These are phyloP conservation scores for Sarcophilus harrisii DNA, from an alignment of 2,797 vertebrate species.

Conservation along the genomic window DNA sequence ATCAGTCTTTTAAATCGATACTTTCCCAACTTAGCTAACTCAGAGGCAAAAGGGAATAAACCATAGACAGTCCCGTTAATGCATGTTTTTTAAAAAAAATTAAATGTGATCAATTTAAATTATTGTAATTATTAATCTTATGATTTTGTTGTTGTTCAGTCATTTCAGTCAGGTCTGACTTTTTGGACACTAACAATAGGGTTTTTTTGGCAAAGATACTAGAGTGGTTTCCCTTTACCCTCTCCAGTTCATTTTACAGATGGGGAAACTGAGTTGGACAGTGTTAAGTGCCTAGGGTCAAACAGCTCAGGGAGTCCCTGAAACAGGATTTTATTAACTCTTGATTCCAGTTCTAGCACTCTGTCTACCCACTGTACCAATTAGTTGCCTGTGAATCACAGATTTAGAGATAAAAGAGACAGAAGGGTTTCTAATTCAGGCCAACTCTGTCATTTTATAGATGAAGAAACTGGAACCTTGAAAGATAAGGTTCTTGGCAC, in stretches of 20 bases:
- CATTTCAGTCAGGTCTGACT: neutral
- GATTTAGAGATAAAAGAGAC: neutral
- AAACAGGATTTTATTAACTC: neutral
- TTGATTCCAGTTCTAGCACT: neutral
- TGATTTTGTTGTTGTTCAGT: neutral
- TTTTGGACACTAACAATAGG: neutral
- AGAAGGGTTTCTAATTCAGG: neutral
- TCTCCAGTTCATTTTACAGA: neutral
- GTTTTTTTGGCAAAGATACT: neutral
- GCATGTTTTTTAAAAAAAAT: neutral
- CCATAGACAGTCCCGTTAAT: neutral
- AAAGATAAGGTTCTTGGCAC: neutral
- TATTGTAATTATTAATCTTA: neutral
- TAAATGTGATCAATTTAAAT: neutral
- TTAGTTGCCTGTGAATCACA: neutral
- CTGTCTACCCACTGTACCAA: neutral
- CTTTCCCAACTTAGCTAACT: neutral
- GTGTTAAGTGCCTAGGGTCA: neutral
- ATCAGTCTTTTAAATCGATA: neutral
- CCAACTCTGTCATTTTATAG: neutral
- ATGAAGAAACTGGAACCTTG: neutral
- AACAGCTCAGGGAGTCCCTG: no score
- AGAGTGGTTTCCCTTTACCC: neutral
- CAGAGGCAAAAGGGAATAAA: neutral
- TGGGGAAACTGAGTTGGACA: neutral